Evolutionary conservation across 1,140 invertebrate species (phyloP).

Genomic region (Trichonephila inaurata): DNA sequence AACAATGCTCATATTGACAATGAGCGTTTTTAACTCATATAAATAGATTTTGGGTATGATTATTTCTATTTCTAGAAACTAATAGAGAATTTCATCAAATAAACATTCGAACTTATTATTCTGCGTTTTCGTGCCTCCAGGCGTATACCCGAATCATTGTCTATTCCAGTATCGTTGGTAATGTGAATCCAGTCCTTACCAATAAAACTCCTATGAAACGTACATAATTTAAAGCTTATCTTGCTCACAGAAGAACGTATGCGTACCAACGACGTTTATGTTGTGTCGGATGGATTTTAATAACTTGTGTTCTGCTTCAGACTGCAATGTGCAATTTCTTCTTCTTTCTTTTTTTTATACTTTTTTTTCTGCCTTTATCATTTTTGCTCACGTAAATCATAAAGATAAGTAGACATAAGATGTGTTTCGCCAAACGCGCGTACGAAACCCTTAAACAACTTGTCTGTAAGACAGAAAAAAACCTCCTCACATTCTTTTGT

Average conservation of each 20-base stretch:
- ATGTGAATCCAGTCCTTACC: constrained; percentile 17
- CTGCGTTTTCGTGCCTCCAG: not conserved
- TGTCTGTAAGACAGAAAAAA: constrained; percentile 24
- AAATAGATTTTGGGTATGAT: not conserved
- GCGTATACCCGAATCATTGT: constrained; percentile 13
- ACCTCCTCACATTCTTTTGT: constrained; percentile 25
- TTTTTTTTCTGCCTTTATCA: not conserved
- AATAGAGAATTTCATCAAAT: not conserved
- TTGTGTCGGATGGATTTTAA: constrained; percentile 47
- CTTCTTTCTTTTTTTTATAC: no score
- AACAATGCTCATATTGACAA: not conserved
- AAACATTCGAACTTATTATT: constrained; percentile 10
- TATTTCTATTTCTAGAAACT: not conserved
- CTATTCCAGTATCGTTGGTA: constrained; percentile 38
- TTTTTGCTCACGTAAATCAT: constrained; percentile 48
- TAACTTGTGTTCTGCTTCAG: constrained; percentile 9
- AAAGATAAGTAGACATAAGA: constrained; percentile 49
- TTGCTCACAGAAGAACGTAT: not conserved
- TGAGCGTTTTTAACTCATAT: not conserved
- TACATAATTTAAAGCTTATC: constrained; percentile 57
- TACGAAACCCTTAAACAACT: constrained; percentile 47
- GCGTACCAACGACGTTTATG: constrained; percentile 54
- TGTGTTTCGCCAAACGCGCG: constrained; percentile 34
- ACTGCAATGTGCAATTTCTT: not conserved
- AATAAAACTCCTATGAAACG: constrained; percentile 38